Evolutionary conservation across 53 echinoderm and acorn worm genomes (phyloP).

Genomic region (Henricia sp.): DNA sequence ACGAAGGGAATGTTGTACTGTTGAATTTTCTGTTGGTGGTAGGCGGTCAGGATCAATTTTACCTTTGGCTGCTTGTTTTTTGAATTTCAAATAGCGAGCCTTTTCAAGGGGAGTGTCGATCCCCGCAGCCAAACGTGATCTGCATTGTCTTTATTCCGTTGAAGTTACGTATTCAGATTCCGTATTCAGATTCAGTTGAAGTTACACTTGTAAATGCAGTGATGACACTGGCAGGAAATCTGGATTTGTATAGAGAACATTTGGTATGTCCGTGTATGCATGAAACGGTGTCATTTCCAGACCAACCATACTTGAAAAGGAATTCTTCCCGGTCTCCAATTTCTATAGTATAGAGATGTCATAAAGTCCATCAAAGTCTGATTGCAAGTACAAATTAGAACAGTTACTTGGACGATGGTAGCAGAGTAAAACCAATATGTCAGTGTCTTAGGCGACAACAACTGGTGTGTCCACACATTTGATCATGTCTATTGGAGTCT

Average conservation of each 20-base stretch:
- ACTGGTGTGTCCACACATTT: constrained; percentile 52
- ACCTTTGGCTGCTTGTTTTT: constrained; percentile 66
- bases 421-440: constrained; percentile 71
- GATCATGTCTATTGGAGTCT: constrained; percentile 39
- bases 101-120: constrained; percentile 52
- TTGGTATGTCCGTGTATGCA: constrained; percentile 66
- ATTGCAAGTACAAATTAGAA: constrained; percentile 43
- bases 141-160: constrained; percentile 58
- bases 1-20: constrained; percentile 35
- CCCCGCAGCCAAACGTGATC: constrained; percentile 52
- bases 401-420: constrained; percentile 61
- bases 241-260: constrained; percentile 60
- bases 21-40: constrained; percentile 61
- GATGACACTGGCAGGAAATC: constrained; percentile 52
- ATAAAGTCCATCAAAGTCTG: constrained; percentile 27
- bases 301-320: constrained; percentile 69
- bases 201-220: constrained; percentile 9
- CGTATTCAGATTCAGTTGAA: constrained; percentile 30
- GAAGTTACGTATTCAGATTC: too few relatives aligned
- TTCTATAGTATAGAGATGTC: constrained; percentile 39
- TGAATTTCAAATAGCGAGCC: constrained; percentile 37
- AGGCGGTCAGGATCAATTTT: constrained; percentile 59
- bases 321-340: constrained; percentile 35
- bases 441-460: constrained; percentile 74
- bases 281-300: constrained; percentile 73